Evolutionary conservation across 2,888 invertebrate species (phyloP).

Genomic region (Serripes groenlandicus): DNA sequence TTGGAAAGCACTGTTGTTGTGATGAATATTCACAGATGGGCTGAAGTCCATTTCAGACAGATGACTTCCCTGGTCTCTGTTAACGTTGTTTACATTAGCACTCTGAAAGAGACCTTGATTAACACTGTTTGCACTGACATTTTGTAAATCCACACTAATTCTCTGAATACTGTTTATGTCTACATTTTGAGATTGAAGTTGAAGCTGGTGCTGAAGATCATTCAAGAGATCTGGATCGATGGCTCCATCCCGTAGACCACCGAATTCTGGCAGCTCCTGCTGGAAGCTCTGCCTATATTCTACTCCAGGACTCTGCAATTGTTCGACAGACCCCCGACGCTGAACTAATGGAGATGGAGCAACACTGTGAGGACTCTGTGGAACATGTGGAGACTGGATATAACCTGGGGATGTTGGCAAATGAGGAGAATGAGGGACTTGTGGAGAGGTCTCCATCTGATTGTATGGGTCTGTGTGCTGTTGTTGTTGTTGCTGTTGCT

Average conservation of each 20-base stretch:
- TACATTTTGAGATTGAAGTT: slow-evolving; percentile 47
- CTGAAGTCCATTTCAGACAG: slow-evolving; percentile 30
- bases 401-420: slow-evolving; percentile 56
- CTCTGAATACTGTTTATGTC: slow-evolving; percentile 48
- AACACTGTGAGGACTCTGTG: slow-evolving; percentile 41
- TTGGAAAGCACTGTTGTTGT: slow-evolving; percentile 55
- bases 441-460: slow-evolving; percentile 44
- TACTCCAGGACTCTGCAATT: slow-evolving; percentile 48
- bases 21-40: slow-evolving; percentile 53
- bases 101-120: slow-evolving; percentile 23
- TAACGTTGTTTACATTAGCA: slow-evolving; percentile 33
- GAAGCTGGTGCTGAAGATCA: slow-evolving; percentile 38
- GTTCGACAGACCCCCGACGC: slow-evolving; percentile 67
- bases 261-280: slow-evolving; percentile 35
- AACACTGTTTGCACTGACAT: slow-evolving; percentile 14
- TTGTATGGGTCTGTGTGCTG: slow-evolving; percentile 39
- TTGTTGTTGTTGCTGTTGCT: slow-evolving; percentile 56
- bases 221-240: slow-evolving; percentile 37
- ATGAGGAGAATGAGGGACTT: slow-evolving; percentile 64
- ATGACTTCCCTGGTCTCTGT: slow-evolving; percentile 11
- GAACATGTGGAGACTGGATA: slow-evolving; percentile 45
- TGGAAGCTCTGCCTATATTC: slow-evolving; percentile 29
- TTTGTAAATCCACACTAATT: slow-evolving; percentile 15
- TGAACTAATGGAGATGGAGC: slow-evolving; percentile 64
- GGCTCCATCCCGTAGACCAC: slow-evolving; percentile 28